A percentile compares a stretch with the other conserved stretches of the same genome.
Evolutionary conservation across 2,797 vertebrate species (phyloP).

Genomic region (Galago senegalensis): DNA sequence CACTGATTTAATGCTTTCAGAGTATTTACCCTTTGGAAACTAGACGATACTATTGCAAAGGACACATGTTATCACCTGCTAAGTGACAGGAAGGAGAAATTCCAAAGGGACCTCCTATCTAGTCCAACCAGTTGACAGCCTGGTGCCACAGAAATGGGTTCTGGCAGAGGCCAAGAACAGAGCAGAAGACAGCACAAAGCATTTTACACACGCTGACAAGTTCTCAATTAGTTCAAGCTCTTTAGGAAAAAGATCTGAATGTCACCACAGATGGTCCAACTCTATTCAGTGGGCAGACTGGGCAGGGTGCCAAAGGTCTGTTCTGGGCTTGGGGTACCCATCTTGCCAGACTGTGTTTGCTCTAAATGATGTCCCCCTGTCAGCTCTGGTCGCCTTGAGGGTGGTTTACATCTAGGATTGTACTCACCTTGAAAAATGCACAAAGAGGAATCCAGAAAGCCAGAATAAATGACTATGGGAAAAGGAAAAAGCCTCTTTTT

Average conservation of each 20-base stretch:
- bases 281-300: conserved; percentile 64
- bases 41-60: conserved; percentile 13
- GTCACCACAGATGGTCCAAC: conserved; percentile 53
- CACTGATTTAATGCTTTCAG: conserved; percentile 22
- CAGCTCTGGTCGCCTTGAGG: not conserved
- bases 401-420: not conserved
- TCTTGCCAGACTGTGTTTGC: not conserved
- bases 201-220: conserved; percentile 49
- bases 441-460: not conserved
- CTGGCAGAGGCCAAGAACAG: conserved; percentile 22
- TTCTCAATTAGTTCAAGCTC: conserved; percentile 71
- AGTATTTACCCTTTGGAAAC: not conserved
- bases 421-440: conserved; percentile 17
- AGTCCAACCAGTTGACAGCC: not conserved
- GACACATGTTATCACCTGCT: not conserved
- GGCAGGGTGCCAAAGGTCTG: conserved; percentile 53
- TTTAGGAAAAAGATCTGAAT: conserved; percentile 65
- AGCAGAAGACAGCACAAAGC: conserved; percentile 72
- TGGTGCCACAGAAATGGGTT: not conserved
- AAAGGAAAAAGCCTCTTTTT: not conserved
- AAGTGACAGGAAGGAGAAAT: conserved; percentile 8
- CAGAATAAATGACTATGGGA: not conserved
- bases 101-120: not conserved
- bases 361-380: not conserved
- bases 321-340: not conserved